phyloP scores from a whole-genome alignment of 1,140 invertebrate species.

The Lycorma delicatula region DNA sequence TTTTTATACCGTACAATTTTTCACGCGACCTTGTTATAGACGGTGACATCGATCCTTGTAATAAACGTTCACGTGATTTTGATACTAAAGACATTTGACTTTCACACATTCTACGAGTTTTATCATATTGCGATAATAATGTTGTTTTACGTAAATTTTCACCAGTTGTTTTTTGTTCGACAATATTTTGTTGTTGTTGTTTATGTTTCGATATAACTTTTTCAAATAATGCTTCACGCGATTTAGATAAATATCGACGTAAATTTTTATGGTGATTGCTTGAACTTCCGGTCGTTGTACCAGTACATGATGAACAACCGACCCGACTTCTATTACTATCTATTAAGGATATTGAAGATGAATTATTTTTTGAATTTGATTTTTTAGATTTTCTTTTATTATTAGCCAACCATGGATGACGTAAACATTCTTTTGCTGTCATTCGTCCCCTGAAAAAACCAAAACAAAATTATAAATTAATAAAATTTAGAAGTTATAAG shows the following conservation, averaged over 20 bases:
- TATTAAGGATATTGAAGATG: conserved; percentile 49
- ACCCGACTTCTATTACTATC: conserved; percentile 30
- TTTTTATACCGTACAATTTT: conserved; percentile 44
- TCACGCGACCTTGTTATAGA: conserved; percentile 40
- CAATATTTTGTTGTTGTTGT: conserved; percentile 19
- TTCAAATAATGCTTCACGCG: conserved; percentile 47
- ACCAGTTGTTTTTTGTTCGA: conserved; percentile 9
- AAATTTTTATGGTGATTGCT: conserved; percentile 29
- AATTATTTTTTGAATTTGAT: background rate
- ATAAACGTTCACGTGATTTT: conserved; percentile 38
- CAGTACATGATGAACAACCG: conserved; percentile 34
- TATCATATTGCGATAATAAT: conserved; percentile 39
- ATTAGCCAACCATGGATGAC: conserved; percentile 49
- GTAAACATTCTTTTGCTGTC: conserved; percentile 51
- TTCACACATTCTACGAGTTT: conserved; percentile 38
- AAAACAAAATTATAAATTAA: too few relatives aligned
- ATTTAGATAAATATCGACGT: conserved; percentile 46
- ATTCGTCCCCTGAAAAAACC: conserved; percentile 46
- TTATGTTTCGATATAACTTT: conserved; percentile 41
- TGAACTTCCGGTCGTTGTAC: conserved; percentile 5
- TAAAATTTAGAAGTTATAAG: too few relatives aligned
- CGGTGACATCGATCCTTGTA: conserved; percentile 16
- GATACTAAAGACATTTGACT: conserved; percentile 45
- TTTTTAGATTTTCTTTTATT: conserved; percentile 5
- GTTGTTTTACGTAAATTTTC: conserved; percentile 41